Conservation (phyloP, 2,888 invertebrate species). For the Carpatolechia fugitivella region DNA sequence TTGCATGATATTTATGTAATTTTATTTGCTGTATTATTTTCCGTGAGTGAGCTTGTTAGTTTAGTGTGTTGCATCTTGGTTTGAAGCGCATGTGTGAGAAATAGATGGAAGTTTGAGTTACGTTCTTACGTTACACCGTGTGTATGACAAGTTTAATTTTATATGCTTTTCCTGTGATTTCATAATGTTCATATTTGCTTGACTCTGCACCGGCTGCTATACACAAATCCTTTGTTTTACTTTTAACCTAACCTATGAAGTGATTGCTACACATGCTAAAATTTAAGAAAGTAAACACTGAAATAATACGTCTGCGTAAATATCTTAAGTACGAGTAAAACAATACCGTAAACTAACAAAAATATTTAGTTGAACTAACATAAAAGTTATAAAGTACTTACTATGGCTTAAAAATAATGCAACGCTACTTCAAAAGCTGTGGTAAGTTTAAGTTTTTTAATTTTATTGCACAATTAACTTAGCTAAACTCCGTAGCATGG, state of each 20-base stretch:
- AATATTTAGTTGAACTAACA: background rate
- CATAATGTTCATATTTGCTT: constrained; percentile 75
- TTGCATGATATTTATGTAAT: constrained; percentile 61
- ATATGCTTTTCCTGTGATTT: constrained; percentile 74
- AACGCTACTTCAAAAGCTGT: background rate
- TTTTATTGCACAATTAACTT: constrained; percentile 16
- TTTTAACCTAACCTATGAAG: background rate
- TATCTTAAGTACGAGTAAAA: no score
- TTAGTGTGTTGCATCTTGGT: constrained; percentile 59
- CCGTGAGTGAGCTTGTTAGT: constrained; percentile 55
- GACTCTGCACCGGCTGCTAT: constrained; percentile 60
- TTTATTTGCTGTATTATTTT: constrained; percentile 58
- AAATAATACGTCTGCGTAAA: no score
- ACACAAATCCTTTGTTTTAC: constrained; percentile 28
- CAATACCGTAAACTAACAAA: background rate
- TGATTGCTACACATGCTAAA: background rate
- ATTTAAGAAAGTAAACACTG: background rate
- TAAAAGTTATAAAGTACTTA: no score
- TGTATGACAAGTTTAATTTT: constrained; percentile 41
- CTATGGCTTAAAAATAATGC: no score
- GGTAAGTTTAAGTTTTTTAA: constrained; percentile 32
- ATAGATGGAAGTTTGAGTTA: constrained; percentile 46
- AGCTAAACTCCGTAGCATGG: constrained; percentile 41
- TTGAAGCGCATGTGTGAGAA: constrained; percentile 76
- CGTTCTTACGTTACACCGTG: constrained; percentile 24